These are phyloP conservation scores for Axis porcinus DNA, from an alignment of 2,113 vertebrate species.

Conservation along the genomic window DNA sequence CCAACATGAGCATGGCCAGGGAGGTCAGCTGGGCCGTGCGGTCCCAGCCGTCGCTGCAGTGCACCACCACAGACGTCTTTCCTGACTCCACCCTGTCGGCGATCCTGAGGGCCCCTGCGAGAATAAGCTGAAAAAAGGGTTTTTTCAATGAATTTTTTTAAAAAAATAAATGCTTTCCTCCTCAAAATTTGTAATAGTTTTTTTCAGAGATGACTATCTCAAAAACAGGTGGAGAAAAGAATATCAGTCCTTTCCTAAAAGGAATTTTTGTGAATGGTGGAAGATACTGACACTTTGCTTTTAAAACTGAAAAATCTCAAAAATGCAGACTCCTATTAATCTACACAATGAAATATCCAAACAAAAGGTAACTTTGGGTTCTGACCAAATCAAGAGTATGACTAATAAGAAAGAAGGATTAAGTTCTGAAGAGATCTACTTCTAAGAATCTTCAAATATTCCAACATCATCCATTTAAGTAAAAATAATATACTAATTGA, in stretches of 20 bases:
- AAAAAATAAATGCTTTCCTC: not conserved
- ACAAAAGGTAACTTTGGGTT: not conserved
- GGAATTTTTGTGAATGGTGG: not conserved
- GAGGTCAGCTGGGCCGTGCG: conserved; percentile 95
- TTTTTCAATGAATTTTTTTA: not conserved
- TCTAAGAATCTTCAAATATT: conserved; percentile 21
- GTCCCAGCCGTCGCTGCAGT: conserved; percentile 98
- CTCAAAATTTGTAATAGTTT: not conserved
- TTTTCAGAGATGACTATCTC: not conserved
- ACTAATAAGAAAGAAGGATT: not conserved
- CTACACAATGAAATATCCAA: not conserved
- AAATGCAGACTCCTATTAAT: not conserved
- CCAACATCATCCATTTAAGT: not conserved
- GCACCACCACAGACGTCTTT: conserved; percentile 95
- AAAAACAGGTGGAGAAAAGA: not conserved
- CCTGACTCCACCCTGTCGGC: conserved; percentile 97
- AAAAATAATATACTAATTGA: not conserved
- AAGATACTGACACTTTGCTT: not conserved
- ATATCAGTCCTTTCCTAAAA: not conserved
- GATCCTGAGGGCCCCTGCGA: conserved; percentile 94
- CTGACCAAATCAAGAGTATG: not conserved
- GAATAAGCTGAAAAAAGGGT: conserved; percentile 84
- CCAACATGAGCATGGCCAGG: conserved; percentile 95
- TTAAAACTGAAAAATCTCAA: not conserved
- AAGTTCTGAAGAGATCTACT: not conserved